Conservation (phyloP, 1,140 invertebrate genomes). For the Andrena cerasifolii region DNA sequence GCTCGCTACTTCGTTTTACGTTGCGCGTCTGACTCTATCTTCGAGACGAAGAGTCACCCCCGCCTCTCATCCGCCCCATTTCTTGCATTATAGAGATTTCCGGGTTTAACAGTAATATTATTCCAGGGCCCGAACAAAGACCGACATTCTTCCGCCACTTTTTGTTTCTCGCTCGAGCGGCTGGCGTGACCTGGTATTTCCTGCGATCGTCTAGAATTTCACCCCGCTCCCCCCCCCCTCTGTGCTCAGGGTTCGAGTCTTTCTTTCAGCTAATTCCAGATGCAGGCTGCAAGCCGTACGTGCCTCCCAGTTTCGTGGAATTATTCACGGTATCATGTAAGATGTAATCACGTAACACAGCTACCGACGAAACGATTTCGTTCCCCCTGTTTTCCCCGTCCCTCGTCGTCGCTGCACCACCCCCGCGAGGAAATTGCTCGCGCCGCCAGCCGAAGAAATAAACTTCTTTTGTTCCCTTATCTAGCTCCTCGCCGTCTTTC, state of each 20-base stretch:
- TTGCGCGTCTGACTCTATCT: neutral
- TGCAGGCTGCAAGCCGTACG: slow-evolving; percentile 33
- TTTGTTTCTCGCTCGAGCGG: neutral
- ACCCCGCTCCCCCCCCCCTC: neutral
- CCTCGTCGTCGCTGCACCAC: neutral
- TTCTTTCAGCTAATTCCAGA: slow-evolving; percentile 39
- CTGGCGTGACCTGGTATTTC: neutral
- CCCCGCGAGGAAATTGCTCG: slow-evolving; percentile 11
- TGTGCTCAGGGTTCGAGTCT: neutral
- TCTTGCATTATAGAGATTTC: neutral
- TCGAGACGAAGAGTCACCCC: neutral
- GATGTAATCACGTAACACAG: slow-evolving; percentile 48
- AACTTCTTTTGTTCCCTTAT: slow-evolving; percentile 31
- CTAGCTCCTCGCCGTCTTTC: neutral
- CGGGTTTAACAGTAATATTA: neutral
- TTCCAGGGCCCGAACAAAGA: too few species aligned
- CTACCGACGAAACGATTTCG: slow-evolving; percentile 48
- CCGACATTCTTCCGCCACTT: too few species aligned
- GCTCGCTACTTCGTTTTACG: neutral
- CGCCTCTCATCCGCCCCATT: neutral
- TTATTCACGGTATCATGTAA: slow-evolving; percentile 54
- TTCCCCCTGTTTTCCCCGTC: slow-evolving; percentile 2
- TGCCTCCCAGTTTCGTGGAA: slow-evolving; percentile 21
- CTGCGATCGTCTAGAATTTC: neutral
- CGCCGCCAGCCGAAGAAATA: slow-evolving; percentile 1